phyloP scores from a whole-genome alignment of 2,797 vertebrate species.

The Hoplostethus mediterraneus region DNA sequence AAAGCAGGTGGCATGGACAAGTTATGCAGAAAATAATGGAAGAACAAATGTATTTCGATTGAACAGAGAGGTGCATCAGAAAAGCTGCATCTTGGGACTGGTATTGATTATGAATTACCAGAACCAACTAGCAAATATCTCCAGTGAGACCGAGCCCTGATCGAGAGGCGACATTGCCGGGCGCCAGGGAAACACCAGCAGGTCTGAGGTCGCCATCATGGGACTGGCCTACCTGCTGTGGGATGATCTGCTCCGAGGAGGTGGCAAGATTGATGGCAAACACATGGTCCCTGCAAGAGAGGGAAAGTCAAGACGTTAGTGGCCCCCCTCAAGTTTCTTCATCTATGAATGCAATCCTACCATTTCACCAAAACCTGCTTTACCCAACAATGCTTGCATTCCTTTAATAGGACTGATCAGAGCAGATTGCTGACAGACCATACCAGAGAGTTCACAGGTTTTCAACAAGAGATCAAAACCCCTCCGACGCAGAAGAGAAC shows the following conservation, averaged over 20 bases:
- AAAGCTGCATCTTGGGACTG: too few species aligned
- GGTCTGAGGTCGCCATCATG: neutral
- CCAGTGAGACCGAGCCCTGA: too few species aligned
- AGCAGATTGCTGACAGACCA: constrained; percentile 22
- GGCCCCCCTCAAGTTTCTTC: neutral
- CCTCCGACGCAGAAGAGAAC: neutral
- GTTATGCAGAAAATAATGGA: too few species aligned
- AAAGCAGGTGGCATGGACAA: too few species aligned
- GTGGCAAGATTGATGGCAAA: constrained; percentile 90
- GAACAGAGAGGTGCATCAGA: too few species aligned
- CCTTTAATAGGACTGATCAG: constrained; percentile 17
- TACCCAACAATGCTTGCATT: neutral
- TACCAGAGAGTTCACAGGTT: constrained; percentile 28
- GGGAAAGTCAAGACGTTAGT: neutral
- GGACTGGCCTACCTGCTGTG: constrained; percentile 86
- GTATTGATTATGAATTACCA: too few species aligned
- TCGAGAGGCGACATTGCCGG: neutral
- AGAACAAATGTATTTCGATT: too few species aligned
- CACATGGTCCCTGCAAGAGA: constrained; percentile 90
- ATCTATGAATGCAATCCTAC: constrained; percentile 11
- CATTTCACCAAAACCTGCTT: constrained; percentile 15
- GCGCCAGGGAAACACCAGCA: neutral
- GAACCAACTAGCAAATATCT: too few species aligned
- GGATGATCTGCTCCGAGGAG: constrained; percentile 87
- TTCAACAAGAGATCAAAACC: constrained; percentile 28